Evolutionary conservation across 1,140 invertebrate species (phyloP).

Genomic region (Choristoneura fumiferana): DNA sequence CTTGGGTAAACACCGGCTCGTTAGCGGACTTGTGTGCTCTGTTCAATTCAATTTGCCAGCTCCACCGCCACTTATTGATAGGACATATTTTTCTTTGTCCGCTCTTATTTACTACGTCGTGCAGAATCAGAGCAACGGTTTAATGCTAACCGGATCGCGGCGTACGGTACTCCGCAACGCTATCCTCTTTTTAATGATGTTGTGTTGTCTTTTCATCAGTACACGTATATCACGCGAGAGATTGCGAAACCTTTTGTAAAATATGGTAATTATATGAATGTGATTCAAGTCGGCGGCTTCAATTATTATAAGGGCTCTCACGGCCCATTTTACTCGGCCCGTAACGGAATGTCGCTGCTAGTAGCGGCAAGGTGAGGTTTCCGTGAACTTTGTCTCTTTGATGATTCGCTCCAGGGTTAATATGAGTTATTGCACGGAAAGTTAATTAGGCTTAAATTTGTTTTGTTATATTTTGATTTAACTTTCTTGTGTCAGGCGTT

Average conservation of each 20-base stretch:
- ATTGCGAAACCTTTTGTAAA: slow-evolving; percentile 11
- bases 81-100: slow-evolving; percentile 53
- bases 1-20: slow-evolving; percentile 76
- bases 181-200: slow-evolving; percentile 21
- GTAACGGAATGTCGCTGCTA: slow-evolving; percentile 15
- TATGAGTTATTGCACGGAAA: slow-evolving; percentile 26
- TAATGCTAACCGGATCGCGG: not conserved
- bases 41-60: slow-evolving; percentile 75
- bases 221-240: not conserved
- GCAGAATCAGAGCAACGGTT: slow-evolving; percentile 20
- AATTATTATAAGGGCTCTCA: slow-evolving; percentile 1
- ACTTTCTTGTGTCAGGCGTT: not conserved
- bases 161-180: not conserved
- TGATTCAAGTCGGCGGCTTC: slow-evolving; percentile 25
- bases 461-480: slow-evolving; percentile 17
- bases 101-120: slow-evolving; percentile 39
- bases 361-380: slow-evolving; percentile 11
- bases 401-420: slow-evolving; percentile 23
- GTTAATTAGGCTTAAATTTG: slow-evolving; percentile 26
- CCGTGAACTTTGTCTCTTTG: slow-evolving; percentile 12
- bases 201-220: slow-evolving; percentile 19
- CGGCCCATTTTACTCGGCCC: slow-evolving; percentile 5
- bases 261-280: slow-evolving; percentile 25
- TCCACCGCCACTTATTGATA: slow-evolving; percentile 70
- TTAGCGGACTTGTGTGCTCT: slow-evolving; percentile 76